Percentiles rank a stretch among this genome's conserved stretches.
Conservation (phyloP, 2,888 invertebrate species). For the Tuta absoluta region DNA sequence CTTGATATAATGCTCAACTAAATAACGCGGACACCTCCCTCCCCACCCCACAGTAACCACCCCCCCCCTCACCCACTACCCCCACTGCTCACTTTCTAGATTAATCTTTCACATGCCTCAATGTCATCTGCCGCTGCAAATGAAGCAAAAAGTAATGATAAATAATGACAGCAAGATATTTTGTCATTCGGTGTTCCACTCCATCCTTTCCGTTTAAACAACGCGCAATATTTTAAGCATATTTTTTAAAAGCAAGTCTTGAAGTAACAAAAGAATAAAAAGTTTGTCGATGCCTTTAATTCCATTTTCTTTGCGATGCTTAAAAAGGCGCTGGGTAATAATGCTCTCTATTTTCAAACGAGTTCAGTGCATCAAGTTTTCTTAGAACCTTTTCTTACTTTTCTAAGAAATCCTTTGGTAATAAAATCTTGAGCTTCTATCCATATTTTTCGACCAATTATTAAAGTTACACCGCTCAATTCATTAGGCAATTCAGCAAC, state of each 20-base stretch:
- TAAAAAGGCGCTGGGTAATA: background rate
- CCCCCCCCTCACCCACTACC: conserved; percentile 36
- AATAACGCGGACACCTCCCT: conserved; percentile 60
- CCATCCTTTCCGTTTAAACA: background rate
- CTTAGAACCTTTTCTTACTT: too few relatives aligned
- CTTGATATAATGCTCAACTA: conserved; percentile 69
- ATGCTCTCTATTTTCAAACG: background rate
- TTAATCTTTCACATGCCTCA: conserved; percentile 73
- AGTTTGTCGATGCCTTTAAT: too few relatives aligned
- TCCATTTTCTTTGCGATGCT: background rate
- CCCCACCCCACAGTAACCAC: conserved; percentile 32
- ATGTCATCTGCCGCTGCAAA: conserved; percentile 69
- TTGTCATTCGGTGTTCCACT: conserved; percentile 30
- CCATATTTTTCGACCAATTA: background rate
- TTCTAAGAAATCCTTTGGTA: too few relatives aligned
- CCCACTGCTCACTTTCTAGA: conserved; percentile 44
- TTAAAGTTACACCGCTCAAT: too few relatives aligned
- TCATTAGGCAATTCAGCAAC: background rate
- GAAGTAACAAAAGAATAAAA: background rate
- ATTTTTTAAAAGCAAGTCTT: background rate
- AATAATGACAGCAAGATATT: conserved; percentile 49
- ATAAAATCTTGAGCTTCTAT: too few relatives aligned
- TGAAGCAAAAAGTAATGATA: conserved; percentile 67
- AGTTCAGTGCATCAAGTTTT: background rate
- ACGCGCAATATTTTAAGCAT: background rate